These are phyloP conservation scores for Mustelus asterias DNA, from an alignment of 2,113 vertebrate genomes.

Conservation along the genomic window DNA sequence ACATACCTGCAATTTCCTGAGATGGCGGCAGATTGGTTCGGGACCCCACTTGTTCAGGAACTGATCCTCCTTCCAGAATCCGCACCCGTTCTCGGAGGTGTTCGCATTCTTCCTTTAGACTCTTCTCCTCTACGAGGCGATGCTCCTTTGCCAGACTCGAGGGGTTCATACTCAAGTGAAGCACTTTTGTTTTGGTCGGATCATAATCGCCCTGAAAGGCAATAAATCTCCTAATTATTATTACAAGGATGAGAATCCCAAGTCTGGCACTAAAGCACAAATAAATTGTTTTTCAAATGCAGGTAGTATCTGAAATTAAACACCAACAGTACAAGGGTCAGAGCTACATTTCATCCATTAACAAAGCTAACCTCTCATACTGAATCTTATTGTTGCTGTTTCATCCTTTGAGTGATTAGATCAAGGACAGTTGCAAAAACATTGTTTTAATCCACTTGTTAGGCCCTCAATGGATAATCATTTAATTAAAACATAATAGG, in stretches of 20 bases:
- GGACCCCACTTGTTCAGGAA: constrained; percentile 49
- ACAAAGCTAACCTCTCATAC: not conserved
- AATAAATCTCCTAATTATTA: not conserved
- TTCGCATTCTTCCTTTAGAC: constrained; percentile 70
- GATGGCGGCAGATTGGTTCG: constrained; percentile 60
- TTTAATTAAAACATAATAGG: not conserved
- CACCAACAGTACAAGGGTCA: constrained; percentile 38
- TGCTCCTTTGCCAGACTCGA: constrained; percentile 69
- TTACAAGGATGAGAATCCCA: not conserved
- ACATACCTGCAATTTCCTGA: constrained; percentile 77
- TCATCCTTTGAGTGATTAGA: not conserved
- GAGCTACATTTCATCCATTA: not conserved
- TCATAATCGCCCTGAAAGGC: constrained; percentile 75
- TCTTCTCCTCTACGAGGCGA: constrained; percentile 65
- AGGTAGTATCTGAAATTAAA: constrained; percentile 43
- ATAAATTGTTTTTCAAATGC: constrained; percentile 38
- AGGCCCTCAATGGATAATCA: not conserved
- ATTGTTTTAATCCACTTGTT: not conserved
- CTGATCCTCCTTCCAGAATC: constrained; percentile 59
- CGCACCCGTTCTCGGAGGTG: constrained; percentile 66
- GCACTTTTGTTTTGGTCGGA: constrained; percentile 73
- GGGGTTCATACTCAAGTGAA: constrained; percentile 85
- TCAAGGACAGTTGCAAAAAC: not conserved
- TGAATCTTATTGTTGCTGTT: not conserved
- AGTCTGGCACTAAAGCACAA: not conserved